Conservation (phyloP, 2,797 vertebrate genomes). For the Picus viridis region DNA sequence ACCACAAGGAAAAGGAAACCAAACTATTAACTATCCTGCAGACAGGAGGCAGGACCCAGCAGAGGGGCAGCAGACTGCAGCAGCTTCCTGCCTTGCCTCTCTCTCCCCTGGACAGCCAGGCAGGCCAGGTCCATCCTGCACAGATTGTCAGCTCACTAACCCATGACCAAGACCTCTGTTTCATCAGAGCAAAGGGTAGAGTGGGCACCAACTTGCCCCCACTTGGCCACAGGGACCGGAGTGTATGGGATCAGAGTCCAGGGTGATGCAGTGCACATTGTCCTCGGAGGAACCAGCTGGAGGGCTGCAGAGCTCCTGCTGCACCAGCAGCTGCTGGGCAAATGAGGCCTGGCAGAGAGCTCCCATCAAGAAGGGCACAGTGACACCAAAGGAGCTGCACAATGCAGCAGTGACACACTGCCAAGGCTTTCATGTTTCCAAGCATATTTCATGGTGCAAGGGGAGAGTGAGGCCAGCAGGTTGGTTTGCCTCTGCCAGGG, state of each 20-base stretch:
- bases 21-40: neutral
- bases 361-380: constrained; percentile 54
- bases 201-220: constrained; percentile 41
- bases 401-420: constrained; percentile 41
- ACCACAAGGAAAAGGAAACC: neutral
- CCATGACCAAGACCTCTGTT: constrained; percentile 19
- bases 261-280: constrained; percentile 14
- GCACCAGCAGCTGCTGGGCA: constrained; percentile 51
- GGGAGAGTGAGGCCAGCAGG: neutral
- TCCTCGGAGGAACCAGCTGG: neutral
- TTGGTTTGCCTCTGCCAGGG: neutral
- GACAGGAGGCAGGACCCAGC: neutral
- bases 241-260: constrained; percentile 49
- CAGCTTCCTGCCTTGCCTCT: neutral
- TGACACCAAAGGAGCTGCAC: constrained; percentile 65
- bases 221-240: neutral
- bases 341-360: constrained; percentile 56
- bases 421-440: constrained; percentile 61
- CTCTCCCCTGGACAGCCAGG: constrained; percentile 8
- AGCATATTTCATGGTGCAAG: constrained; percentile 31
- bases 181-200: constrained; percentile 27
- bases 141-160: constrained; percentile 42
- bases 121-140: constrained; percentile 7
- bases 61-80: neutral
- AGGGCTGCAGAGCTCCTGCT: constrained; percentile 69